These are phyloP conservation scores for Sipha flava DNA, from an alignment of 1,140 invertebrate genomes.

Conservation along the genomic window DNA sequence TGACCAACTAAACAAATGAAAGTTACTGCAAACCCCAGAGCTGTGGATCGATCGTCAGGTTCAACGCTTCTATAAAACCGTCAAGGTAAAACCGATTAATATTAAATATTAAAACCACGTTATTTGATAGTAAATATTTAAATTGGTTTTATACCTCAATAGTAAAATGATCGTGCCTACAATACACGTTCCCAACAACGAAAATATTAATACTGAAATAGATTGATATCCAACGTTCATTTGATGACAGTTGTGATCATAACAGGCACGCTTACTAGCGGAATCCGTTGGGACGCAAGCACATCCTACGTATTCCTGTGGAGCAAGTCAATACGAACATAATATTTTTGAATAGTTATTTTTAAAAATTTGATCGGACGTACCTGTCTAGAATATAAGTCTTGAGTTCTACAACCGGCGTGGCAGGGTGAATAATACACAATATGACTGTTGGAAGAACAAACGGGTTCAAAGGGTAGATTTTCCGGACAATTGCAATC, in stretches of 20 bases:
- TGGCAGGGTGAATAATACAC: conserved; percentile 34
- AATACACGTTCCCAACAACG: conserved; percentile 21
- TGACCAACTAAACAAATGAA: conserved; percentile 24
- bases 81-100: too few relatives aligned
- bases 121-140: neutral
- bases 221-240: conserved; percentile 30
- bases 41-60: conserved; percentile 28
- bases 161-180: conserved; percentile 2
- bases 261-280: conserved; percentile 12
- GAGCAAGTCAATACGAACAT: neutral
- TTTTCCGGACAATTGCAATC: conserved; percentile 30
- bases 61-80: neutral
- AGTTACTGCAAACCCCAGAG: conserved; percentile 3
- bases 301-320: conserved; percentile 29
- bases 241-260: conserved; percentile 12
- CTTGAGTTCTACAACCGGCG: conserved; percentile 22
- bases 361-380: neutral
- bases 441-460: conserved; percentile 18
- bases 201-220: conserved; percentile 11
- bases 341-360: too few relatives aligned
- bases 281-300: conserved; percentile 30
- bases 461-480: conserved; percentile 25
- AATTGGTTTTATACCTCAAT: neutral
- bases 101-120: too few relatives aligned
- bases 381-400: conserved; percentile 1